Percentiles rank a stretch among this genome's conserved stretches.
Conservation (phyloP, 2,888 invertebrate genomes). For the Nomada goodeniana region DNA sequence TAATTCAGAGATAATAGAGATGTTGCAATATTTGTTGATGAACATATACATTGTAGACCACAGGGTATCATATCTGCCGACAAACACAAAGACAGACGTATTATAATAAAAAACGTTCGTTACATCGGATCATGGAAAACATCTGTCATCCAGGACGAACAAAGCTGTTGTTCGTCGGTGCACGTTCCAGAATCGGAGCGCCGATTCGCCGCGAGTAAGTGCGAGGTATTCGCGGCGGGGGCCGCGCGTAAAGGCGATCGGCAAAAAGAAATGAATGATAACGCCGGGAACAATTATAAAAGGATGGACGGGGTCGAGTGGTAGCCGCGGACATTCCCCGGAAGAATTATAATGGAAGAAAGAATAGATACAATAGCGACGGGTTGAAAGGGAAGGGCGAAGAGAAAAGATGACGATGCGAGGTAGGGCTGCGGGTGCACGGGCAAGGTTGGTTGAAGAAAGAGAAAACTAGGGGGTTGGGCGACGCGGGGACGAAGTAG, state of each 20-base stretch:
- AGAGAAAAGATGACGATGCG: conserved; percentile 15
- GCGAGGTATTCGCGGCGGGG: background rate
- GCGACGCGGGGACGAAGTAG: background rate
- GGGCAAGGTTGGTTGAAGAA: conserved; percentile 20
- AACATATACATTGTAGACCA: no score
- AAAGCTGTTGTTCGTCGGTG: no score
- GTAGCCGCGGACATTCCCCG: conserved; percentile 55
- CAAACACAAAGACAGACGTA: no score
- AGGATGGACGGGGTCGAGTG: background rate
- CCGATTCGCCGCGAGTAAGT: background rate
- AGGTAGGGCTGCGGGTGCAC: background rate
- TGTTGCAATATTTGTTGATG: no score
- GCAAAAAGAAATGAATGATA: conserved; percentile 52
- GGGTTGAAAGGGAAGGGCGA: conserved; percentile 38
- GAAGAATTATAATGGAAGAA: conserved; percentile 71
- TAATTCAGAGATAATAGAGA: no score
- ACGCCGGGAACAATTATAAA: conserved; percentile 67
- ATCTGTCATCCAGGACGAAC: no score
- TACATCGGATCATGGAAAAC: background rate
- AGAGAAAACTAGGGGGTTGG: background rate
- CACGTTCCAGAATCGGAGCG: background rate
- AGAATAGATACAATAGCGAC: conserved; percentile 72
- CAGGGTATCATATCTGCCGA: no score
- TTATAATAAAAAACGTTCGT: no score
- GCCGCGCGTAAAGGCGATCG: conserved; percentile 24